Evolutionary conservation across 2,797 vertebrate species (phyloP).

Genomic region (Scolopax bukidnonensis): DNA sequence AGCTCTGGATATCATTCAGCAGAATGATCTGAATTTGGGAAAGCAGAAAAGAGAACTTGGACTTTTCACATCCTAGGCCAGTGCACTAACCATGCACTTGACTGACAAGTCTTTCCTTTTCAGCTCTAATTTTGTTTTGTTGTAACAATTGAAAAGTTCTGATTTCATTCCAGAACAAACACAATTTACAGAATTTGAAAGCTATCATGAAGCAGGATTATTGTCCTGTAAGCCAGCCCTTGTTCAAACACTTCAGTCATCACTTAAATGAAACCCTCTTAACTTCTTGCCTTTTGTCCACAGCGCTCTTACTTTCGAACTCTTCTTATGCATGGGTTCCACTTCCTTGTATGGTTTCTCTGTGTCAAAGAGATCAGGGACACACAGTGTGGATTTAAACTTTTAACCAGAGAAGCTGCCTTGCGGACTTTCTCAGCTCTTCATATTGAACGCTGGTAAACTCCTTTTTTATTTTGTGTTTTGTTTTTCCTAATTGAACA

Average conservation of each 20-base stretch:
- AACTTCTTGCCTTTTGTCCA: slow-evolving; percentile 54
- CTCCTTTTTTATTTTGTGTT: neutral
- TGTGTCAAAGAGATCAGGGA: slow-evolving; percentile 93
- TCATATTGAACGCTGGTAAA: slow-evolving; percentile 93
- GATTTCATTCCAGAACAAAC: neutral
- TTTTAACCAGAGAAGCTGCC: slow-evolving; percentile 93
- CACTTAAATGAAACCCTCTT: neutral
- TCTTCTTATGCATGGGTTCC: slow-evolving; percentile 96
- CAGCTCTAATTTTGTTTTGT: neutral
- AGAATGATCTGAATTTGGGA: neutral
- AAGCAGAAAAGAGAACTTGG: neutral
- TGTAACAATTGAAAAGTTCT: neutral
- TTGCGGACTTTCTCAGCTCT: slow-evolving; percentile 88
- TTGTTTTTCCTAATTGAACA: neutral
- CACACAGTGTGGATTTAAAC: slow-evolving; percentile 97
- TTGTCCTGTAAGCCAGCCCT: neutral
- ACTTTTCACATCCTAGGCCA: neutral
- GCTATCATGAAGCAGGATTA: neutral
- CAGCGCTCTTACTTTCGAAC: slow-evolving; percentile 94
- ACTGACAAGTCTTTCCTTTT: neutral
- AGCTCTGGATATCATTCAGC: neutral
- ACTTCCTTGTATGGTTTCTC: slow-evolving; percentile 98
- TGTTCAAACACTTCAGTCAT: neutral
- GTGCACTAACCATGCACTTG: rapidly evolving
- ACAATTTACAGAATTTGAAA: neutral